phyloP scores from a whole-genome alignment of 2,888 invertebrate species.

The Auanema freiburgensis region DNA sequence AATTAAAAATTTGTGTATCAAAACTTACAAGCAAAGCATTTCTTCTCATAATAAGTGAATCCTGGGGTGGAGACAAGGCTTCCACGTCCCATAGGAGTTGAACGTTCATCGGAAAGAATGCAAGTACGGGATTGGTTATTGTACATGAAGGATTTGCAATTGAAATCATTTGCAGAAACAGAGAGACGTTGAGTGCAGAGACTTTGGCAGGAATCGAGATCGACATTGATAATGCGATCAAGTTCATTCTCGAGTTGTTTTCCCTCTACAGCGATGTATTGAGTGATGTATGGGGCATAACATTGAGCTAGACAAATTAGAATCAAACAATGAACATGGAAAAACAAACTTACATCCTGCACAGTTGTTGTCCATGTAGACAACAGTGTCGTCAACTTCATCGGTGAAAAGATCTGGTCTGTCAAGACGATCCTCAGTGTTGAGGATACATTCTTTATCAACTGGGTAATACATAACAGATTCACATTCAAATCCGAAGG shows the following conservation, averaged over 20 bases:
- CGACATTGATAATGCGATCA: constrained; percentile 58
- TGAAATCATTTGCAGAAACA: constrained; percentile 59
- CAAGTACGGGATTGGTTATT: constrained; percentile 56
- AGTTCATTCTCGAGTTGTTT: constrained; percentile 56
- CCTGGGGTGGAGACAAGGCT: constrained; percentile 51
- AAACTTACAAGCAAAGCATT: constrained; percentile 62
- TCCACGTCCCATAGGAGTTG: constrained; percentile 60
- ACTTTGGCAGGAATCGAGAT: constrained; percentile 56
- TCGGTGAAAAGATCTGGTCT: constrained; percentile 63
- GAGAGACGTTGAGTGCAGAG: constrained; percentile 62
- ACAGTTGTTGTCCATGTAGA: constrained; percentile 65
- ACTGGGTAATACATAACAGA: constrained; percentile 64
- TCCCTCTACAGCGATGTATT: constrained; percentile 63
- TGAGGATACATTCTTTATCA: constrained; percentile 64
- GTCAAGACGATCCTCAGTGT: constrained; percentile 63
- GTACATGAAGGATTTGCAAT: constrained; percentile 65
- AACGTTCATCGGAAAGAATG: constrained; percentile 61
- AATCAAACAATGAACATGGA: not conserved
- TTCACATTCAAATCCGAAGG: constrained; percentile 64
- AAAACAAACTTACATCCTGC: constrained; percentile 58
- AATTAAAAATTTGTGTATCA: not conserved
- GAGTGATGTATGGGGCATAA: constrained; percentile 63
- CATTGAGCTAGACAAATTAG: constrained; percentile 57
- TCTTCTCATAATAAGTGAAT: constrained; percentile 64
- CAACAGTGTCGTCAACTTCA: constrained; percentile 62